These are phyloP conservation scores for Cataglyphis rosenhaueri DNA, from an alignment of 2,888 invertebrate genomes.

Conservation along the genomic window DNA sequence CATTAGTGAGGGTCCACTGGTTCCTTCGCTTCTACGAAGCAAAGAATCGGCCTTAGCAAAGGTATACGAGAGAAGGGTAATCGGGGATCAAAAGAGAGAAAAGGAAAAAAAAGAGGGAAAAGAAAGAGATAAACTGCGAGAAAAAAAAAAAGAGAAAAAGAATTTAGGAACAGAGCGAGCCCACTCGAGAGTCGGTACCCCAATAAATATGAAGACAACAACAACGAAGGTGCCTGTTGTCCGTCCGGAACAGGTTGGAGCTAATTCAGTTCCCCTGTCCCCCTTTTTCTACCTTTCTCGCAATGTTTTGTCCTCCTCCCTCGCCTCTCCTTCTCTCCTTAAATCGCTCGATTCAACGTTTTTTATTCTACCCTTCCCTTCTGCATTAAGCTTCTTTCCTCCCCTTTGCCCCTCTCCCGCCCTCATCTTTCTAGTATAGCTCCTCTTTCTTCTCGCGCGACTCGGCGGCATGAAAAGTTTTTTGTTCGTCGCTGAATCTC, in stretches of 20 bases:
- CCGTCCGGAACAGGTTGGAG: conserved; percentile 82
- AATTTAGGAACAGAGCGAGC: conserved; percentile 76
- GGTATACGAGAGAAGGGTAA: conserved; percentile 66
- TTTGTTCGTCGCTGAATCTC: conserved; percentile 66
- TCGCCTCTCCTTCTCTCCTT: conserved; percentile 66
- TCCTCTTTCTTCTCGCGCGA: conserved; percentile 64
- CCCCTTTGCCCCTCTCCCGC: conserved; percentile 65
- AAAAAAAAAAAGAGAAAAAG: conserved; percentile 55
- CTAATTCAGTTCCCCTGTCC: conserved; percentile 76
- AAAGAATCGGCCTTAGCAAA: conserved; percentile 34
- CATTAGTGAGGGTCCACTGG: conserved; percentile 79
- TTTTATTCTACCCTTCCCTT: conserved; percentile 73
- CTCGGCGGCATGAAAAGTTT: conserved; percentile 65
- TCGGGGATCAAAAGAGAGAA: conserved; percentile 55
- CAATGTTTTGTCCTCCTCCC: conserved; percentile 51
- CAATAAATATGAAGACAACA: conserved; percentile 85
- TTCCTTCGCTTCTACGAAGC: conserved; percentile 77
- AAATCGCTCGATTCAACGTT: conserved; percentile 82
- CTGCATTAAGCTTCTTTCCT: conserved; percentile 71
- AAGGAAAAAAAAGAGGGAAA: conserved; percentile 38
- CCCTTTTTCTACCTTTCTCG: conserved; percentile 47
- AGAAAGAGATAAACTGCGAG: conserved; percentile 56
- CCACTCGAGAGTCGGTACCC: conserved; percentile 76
- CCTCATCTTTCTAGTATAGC: conserved; percentile 41
- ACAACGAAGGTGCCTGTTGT: conserved; percentile 81